Conservation (phyloP, 1,140 invertebrate genomes). For the Amphibalanus amphitrite region DNA sequence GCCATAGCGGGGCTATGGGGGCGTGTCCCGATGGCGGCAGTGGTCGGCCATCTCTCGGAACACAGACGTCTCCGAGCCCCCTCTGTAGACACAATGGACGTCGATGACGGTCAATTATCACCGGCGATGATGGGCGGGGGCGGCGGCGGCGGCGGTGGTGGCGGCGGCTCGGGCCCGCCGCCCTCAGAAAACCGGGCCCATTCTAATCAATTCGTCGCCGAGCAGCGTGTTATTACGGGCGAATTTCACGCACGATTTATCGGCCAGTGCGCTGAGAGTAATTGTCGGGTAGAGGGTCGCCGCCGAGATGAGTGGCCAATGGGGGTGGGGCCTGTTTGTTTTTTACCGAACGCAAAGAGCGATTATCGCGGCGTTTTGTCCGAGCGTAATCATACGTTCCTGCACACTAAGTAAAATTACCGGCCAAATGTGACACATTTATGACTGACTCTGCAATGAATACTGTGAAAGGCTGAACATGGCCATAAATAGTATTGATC, state of each 20-base stretch:
- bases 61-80: not conserved
- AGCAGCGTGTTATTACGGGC: not conserved
- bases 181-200: not conserved
- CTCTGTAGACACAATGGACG: not conserved
- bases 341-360: not conserved
- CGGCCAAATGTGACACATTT: not conserved
- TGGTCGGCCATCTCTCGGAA: not conserved
- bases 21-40: no score
- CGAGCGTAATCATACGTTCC: not conserved
- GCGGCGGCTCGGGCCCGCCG: no score
- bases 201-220: conserved; percentile 1
- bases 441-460: not conserved
- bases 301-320: not conserved
- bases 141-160: no score
- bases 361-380: not conserved
- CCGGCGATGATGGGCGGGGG: not conserved
- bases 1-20: no score
- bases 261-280: not conserved
- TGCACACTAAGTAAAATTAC: not conserved
- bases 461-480: not conserved
- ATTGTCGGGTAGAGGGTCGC: not conserved
- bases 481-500: not conserved
- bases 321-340: not conserved
- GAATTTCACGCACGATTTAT: conserved; percentile 1
- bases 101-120: not conserved